Conservation (phyloP, 2,113 vertebrate species). For the Pteruthius melanotis region DNA sequence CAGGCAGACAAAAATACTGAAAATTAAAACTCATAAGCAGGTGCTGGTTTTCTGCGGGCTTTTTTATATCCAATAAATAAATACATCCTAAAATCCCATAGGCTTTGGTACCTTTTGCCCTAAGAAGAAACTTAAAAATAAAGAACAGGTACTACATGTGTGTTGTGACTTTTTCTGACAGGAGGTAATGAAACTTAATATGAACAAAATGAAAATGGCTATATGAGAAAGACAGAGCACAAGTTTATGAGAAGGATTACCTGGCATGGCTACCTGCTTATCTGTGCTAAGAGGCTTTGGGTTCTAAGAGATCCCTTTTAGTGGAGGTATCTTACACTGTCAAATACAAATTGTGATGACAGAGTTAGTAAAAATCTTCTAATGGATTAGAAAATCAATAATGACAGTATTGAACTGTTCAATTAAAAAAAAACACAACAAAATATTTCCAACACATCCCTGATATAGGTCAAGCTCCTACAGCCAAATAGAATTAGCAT, state of each 20-base stretch:
- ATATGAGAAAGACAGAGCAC: neutral
- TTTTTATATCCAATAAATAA: neutral
- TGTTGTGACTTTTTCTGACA: neutral
- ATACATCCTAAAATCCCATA: neutral
- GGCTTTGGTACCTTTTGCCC: rapidly evolving
- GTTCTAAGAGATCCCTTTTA: neutral
- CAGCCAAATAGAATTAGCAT: neutral
- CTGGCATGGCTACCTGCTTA: neutral
- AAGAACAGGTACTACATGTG: neutral
- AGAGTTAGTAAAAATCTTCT: neutral
- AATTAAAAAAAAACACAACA: neutral
- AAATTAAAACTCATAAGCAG: neutral
- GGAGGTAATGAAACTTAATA: neutral
- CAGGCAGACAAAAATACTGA: neutral
- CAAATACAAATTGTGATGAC: neutral
- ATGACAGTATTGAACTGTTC: neutral
- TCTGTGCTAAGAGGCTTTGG: neutral
- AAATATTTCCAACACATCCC: neutral
- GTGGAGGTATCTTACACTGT: neutral
- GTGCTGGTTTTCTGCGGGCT: rapidly evolving
- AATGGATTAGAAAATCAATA: neutral
- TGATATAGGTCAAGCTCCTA: neutral
- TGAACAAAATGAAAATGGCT: neutral
- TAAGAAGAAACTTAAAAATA: neutral
- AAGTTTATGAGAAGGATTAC: neutral